Conservation (phyloP, 2,888 invertebrate species). For the Andrena bucephala region DNA sequence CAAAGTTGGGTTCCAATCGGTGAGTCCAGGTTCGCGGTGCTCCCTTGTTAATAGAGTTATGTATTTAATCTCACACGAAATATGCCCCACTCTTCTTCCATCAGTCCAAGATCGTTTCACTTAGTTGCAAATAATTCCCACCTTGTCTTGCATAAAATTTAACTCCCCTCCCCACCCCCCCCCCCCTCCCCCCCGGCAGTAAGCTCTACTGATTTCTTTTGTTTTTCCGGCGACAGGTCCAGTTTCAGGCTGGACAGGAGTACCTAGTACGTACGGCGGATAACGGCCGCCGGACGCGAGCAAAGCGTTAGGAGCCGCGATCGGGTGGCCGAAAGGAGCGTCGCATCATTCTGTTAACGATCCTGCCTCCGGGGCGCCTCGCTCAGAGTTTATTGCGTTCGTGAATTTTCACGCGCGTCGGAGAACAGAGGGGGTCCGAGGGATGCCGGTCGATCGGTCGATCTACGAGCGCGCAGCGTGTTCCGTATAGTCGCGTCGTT, state of each 20-base stretch:
- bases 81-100: too few relatives aligned
- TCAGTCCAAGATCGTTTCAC: too few relatives aligned
- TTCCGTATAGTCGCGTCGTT: not conserved
- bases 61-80: too few relatives aligned
- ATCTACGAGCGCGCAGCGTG: slow-evolving; percentile 2
- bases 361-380: slow-evolving; percentile 17
- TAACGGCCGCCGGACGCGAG: not conserved
- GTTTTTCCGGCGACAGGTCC: too few relatives aligned
- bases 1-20: too few relatives aligned
- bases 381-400: slow-evolving; percentile 43
- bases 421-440: not conserved
- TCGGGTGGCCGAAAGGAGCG: not conserved
- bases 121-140: too few relatives aligned
- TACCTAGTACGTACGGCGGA: not conserved
- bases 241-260: not conserved
- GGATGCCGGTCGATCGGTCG: not conserved
- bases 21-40: too few relatives aligned
- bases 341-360: not conserved
- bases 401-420: slow-evolving; percentile 34
- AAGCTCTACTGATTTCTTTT: too few relatives aligned
- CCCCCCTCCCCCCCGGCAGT: too few relatives aligned
- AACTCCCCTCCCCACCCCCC: too few relatives aligned
- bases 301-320: not conserved
- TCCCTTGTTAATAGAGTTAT: too few relatives aligned
- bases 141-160: too few relatives aligned